A percentile compares a stretch with the other conserved stretches of the same genome.
These are phyloP conservation scores for Pteronotus mesoamericanus DNA, from an alignment of 2,797 vertebrate species.

Conservation along the genomic window DNA sequence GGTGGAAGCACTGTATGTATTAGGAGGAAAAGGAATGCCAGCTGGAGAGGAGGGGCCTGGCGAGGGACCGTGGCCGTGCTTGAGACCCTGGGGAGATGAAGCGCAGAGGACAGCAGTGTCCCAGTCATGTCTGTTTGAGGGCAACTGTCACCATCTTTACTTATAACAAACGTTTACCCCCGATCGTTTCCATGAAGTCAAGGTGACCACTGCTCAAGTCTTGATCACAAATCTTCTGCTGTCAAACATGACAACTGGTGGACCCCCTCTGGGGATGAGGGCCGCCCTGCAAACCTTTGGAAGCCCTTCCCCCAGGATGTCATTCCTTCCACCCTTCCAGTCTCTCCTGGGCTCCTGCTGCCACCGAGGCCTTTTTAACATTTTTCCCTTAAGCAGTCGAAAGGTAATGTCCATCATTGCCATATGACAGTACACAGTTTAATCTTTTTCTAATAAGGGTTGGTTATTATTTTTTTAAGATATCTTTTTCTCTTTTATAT, in stretches of 20 bases:
- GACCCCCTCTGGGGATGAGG: neutral
- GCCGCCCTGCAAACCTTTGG: neutral
- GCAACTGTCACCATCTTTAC: neutral
- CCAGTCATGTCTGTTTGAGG: too few species aligned
- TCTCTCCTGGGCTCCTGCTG: too few species aligned
- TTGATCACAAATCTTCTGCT: too few species aligned
- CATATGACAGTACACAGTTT: neutral
- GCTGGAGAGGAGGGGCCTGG: neutral
- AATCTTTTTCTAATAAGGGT: neutral
- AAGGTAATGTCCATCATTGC: neutral
- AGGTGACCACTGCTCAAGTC: neutral
- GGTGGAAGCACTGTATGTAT: neutral
- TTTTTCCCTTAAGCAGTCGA: neutral
- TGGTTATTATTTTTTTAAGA: neutral
- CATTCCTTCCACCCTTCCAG: too few species aligned
- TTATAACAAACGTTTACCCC: neutral
- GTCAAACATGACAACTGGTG: neutral
- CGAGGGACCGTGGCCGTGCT: neutral
- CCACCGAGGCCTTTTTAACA: too few species aligned
- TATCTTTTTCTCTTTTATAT: neutral
- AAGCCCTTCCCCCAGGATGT: neutral
- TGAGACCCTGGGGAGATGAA: neutral
- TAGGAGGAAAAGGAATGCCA: neutral
- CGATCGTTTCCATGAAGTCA: neutral
- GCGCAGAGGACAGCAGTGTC: rapidly evolving